These are phyloP conservation scores for Pygocentrus nattereri DNA, from an alignment of 2,797 vertebrate genomes.

Conservation along the genomic window DNA sequence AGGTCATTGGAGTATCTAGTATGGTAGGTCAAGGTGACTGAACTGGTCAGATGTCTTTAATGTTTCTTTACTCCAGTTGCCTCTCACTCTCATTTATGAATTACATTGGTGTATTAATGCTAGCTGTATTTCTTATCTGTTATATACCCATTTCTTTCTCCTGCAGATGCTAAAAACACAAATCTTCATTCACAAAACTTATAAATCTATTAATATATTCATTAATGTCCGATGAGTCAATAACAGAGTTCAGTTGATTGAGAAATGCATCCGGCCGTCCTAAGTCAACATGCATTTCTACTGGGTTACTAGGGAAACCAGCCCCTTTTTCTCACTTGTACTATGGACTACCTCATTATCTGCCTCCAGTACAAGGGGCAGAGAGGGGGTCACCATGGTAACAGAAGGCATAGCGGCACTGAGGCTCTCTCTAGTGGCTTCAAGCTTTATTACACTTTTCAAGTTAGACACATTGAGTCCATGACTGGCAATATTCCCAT, in stretches of 20 bases:
- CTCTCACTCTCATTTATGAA: too few species aligned
- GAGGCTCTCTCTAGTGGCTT: constrained; percentile 16
- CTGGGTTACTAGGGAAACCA: constrained; percentile 22
- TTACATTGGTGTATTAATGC: too few species aligned
- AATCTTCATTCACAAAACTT: too few species aligned
- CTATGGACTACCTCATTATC: constrained; percentile 21
- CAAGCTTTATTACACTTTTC: constrained; percentile 13
- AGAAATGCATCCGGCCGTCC: background rate
- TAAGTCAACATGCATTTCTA: background rate
- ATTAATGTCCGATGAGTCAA: background rate
- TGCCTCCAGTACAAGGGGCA: constrained; percentile 3
- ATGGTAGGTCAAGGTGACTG: too few species aligned
- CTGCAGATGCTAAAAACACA: too few species aligned
- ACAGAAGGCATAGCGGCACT: constrained; percentile 25
- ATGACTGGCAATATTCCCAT: background rate
- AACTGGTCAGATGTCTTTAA: too few species aligned
- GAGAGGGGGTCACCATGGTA: constrained; percentile 25
- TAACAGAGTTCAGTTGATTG: background rate
- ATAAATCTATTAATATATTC: too few species aligned
- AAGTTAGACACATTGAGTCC: background rate
- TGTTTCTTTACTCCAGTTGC: too few species aligned
- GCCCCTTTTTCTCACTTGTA: background rate
- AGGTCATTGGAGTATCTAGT: too few species aligned
- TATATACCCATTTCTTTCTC: too few species aligned
- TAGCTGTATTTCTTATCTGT: too few species aligned